These are phyloP conservation scores for Diabrotica virgifera DNA, from an alignment of 1,140 invertebrate genomes.

Conservation along the genomic window DNA sequence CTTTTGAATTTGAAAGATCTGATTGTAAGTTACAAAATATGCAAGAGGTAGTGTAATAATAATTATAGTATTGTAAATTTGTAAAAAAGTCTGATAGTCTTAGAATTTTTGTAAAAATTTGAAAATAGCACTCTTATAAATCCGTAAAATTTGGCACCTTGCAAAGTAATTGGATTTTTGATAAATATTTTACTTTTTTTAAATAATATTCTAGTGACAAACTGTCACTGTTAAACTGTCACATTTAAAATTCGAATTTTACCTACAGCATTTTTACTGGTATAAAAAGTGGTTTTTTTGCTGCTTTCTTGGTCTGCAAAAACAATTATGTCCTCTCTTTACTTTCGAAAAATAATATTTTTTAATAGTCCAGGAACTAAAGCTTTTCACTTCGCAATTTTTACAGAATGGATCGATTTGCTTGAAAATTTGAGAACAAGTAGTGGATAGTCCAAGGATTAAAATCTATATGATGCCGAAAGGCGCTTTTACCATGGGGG, in stretches of 20 bases:
- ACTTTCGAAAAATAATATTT: no score
- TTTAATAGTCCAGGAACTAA: no score
- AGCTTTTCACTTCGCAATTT: no score
- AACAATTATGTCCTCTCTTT: no score
- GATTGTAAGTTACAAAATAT: slow-evolving; percentile 8
- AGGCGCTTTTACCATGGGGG: no score
- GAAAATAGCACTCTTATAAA: background rate
- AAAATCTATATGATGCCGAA: no score
- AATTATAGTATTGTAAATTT: background rate
- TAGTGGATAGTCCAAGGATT: no score
- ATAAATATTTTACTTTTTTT: background rate
- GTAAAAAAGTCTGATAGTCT: slow-evolving; percentile 4
- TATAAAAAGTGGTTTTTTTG: background rate
- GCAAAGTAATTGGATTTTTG: background rate
- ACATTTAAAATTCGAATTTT: background rate
- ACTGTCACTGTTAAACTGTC: background rate
- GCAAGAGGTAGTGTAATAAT: background rate
- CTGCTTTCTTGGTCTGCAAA: no score
- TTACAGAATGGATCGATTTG: no score
- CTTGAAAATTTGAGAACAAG: no score
- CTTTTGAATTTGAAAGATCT: no score
- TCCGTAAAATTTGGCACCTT: background rate
- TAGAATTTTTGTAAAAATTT: slow-evolving; percentile 10
- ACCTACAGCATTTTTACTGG: background rate
- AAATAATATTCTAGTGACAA: background rate